Conservation (phyloP, 2,888 invertebrate genomes). For the Alviniconcha strummeri region DNA sequence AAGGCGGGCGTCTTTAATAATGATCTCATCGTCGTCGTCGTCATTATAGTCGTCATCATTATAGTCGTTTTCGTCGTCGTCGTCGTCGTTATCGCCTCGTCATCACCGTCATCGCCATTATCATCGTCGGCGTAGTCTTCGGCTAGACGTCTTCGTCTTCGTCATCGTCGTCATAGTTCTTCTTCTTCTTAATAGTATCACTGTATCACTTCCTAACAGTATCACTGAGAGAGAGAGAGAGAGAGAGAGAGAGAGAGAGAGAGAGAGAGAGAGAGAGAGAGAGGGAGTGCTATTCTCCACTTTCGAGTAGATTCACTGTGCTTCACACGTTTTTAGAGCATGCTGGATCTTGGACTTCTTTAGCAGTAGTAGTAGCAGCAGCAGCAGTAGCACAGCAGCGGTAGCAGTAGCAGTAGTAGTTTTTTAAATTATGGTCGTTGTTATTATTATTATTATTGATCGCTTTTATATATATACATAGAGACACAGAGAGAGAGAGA, state of each 20-base stretch:
- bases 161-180: background rate
- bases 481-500: background rate
- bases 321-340: background rate
- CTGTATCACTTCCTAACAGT: background rate
- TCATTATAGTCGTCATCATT: background rate
- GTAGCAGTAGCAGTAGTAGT: too few relatives aligned
- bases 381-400: too few relatives aligned
- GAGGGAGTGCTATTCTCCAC: background rate
- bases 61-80: background rate
- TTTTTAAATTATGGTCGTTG: too few relatives aligned
- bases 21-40: background rate
- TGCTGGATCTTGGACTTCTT: background rate
- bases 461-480: too few relatives aligned
- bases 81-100: background rate
- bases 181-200: background rate
- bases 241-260: constrained; percentile 10
- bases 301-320: too few relatives aligned
- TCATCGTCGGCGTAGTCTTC: background rate
- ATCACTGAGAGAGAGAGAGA: background rate
- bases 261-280: constrained; percentile 15
- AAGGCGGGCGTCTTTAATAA: background rate
- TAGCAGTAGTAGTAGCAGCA: too few relatives aligned
- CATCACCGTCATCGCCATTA: background rate
- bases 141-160: background rate
- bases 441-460: too few relatives aligned